A percentile compares a stretch with the other conserved stretches of the same genome.
Evolutionary conservation across 53 echinoderm and acorn worm species (phyloP).

Genomic region (Luidia sarsii): DNA sequence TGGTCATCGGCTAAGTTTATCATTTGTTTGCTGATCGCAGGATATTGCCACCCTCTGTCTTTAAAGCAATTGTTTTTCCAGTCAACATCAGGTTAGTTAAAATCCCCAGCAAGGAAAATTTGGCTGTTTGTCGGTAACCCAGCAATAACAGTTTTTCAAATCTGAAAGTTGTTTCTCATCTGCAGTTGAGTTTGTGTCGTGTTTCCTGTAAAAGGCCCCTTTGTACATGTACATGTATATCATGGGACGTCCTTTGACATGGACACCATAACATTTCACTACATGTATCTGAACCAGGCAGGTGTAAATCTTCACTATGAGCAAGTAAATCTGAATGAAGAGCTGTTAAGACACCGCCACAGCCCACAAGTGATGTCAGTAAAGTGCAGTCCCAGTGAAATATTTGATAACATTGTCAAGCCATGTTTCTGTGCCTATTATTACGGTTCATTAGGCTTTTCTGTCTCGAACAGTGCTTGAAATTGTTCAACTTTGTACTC

Average conservation of each 20-base stretch:
- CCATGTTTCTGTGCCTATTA: slow-evolving; percentile 50
- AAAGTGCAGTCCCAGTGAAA: slow-evolving; percentile 27
- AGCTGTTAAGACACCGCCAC: slow-evolving; percentile 39
- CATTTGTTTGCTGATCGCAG: slow-evolving; percentile 45
- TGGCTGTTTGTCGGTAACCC: slow-evolving; percentile 17
- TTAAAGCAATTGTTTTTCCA: slow-evolving; percentile 37
- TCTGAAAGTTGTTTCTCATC: neutral
- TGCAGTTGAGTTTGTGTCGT: slow-evolving; percentile 4
- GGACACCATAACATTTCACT: slow-evolving; percentile 41
- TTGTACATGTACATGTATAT: neutral
- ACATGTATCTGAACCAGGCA: slow-evolving; percentile 3
- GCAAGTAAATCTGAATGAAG: slow-evolving; percentile 9
- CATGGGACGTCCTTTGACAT: neutral
- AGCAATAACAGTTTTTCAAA: slow-evolving; percentile 19
- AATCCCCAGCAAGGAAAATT: slow-evolving; percentile 31
- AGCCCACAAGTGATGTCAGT: too few species aligned
- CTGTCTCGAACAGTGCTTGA: slow-evolving; percentile 34
- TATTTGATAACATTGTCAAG: slow-evolving; percentile 26
- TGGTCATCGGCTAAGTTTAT: slow-evolving; percentile 28
- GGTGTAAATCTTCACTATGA: slow-evolving; percentile 22
- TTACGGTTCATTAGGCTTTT: slow-evolving; percentile 43
- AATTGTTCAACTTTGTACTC: slow-evolving; percentile 36
- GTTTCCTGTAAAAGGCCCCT: slow-evolving; percentile 13
- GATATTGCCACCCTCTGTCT: slow-evolving; percentile 37
- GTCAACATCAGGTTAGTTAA: slow-evolving; percentile 51